phyloP scores from a whole-genome alignment of 2,797 vertebrate species.

The Ambastaia sidthimunki region DNA sequence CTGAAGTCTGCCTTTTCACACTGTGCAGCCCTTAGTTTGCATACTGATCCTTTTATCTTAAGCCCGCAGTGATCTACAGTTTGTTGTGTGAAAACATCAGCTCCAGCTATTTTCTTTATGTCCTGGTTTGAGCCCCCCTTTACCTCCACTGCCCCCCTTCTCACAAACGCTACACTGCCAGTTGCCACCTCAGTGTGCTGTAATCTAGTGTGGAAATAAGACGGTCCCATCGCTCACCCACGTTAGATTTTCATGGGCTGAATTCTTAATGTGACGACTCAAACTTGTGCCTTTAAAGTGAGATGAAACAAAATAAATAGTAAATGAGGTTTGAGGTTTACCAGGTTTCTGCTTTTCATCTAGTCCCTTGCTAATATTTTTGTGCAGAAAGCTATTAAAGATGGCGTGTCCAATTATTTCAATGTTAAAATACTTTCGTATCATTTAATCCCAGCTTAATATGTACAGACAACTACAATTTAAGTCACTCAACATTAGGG shows the following conservation, averaged over 20 bases:
- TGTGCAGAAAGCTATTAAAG: background rate
- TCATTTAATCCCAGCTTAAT: too few species aligned
- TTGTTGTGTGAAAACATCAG: slow-evolving; percentile 25
- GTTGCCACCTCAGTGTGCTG: slow-evolving; percentile 35
- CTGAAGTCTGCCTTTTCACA: slow-evolving; percentile 6
- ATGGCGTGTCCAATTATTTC: background rate
- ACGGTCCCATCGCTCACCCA: slow-evolving; percentile 38
- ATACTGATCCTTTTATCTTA: background rate
- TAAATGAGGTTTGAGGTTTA: slow-evolving; percentile 55
- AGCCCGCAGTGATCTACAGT: background rate
- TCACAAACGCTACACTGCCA: background rate
- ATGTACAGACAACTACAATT: too few species aligned
- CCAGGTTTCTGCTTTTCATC: background rate
- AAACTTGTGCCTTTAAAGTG: slow-evolving; percentile 50
- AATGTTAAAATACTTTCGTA: too few species aligned
- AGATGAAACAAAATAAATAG: slow-evolving; percentile 66
- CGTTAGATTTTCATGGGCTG: slow-evolving; percentile 72
- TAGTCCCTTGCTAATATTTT: background rate
- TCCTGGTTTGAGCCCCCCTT: slow-evolving; percentile 26
- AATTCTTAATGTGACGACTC: slow-evolving; percentile 54
- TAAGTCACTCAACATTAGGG: too few species aligned
- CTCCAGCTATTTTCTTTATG: slow-evolving; percentile 41
- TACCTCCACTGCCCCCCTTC: slow-evolving; percentile 5
- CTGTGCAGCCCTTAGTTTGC: slow-evolving; percentile 7
- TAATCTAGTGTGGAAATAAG: slow-evolving; percentile 67